Evolutionary conservation across 1,140 invertebrate species (phyloP), one percentile per base, ranked within the genome.

Genomic region (Neomicropteryx cornuta): DNA sequence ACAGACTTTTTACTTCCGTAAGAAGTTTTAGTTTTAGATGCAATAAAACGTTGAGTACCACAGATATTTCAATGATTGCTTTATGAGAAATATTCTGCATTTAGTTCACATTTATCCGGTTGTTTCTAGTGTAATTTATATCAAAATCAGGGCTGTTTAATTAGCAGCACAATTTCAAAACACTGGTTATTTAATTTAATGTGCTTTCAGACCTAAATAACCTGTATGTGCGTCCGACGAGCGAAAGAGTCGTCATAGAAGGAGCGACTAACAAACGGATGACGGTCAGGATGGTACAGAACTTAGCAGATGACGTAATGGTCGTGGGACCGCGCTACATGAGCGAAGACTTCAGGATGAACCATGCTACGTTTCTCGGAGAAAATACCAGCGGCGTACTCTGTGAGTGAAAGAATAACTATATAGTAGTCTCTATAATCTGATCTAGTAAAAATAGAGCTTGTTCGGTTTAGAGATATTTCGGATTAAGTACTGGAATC

Each of bases 291-390:
- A 58, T 78, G 2, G 59, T 66, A 18, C 59, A 71, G 0, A 85
- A 77, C 61, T 77, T 75, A 46, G 76, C 79, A 0, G 81, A 86
- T 56, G 60, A 83, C 63, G 65, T 77, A 1, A 51, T 85, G 11
- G 76, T 85, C 5, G 71, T 79, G 39, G 88, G 88, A 3, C 81
- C 82, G 10, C 63, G 79, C 41, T 88, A 87, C 56, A 68, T 79
- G 49, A 39, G 52, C 0, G 46, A 70, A 6, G 83, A 88, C 57
- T 58, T 88, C 16, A 71, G 62, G 46, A 60, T 77, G 33, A 55
- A 51, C 31, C 66, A 59, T 48, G 72, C 73, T 2, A 75, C 75
- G 45, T 51, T 60, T 44, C 50, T 87, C 17, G 73, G 72, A 0
- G 44, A 48, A 10, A 64, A 81, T 41, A 71, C 72, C 2, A 84